phyloP scores from a whole-genome alignment of 2,888 invertebrate genomes.

The Pyrrhopygopsis socrates region DNA sequence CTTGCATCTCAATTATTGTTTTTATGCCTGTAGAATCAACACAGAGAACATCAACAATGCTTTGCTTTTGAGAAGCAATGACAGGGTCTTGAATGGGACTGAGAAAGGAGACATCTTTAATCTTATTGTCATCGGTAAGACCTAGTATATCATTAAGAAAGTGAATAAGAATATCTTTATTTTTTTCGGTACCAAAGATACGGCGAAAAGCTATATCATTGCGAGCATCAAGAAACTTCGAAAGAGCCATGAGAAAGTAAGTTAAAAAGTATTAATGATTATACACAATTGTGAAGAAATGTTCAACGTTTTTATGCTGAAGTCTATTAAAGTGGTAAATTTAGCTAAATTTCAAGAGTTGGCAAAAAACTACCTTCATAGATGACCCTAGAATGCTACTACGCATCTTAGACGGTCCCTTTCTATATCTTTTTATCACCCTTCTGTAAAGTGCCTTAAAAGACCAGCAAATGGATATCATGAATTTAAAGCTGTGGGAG shows the following conservation, averaged over 20 bases:
- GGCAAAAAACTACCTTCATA: constrained; percentile 36
- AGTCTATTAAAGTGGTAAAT: constrained; percentile 21
- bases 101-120: too few species aligned
- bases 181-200: too few species aligned
- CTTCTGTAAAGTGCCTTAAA: constrained; percentile 11
- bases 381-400: constrained; percentile 29
- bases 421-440: constrained; percentile 10
- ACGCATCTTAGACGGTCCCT: neutral
- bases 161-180: too few species aligned
- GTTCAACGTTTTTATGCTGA: constrained; percentile 19
- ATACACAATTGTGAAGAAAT: neutral
- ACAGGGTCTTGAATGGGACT: too few species aligned
- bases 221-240: too few species aligned
- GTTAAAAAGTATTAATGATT: too few species aligned
- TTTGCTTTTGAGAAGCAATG: constrained; percentile 84
- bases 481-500: too few species aligned
- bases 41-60: constrained; percentile 86
- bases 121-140: too few species aligned
- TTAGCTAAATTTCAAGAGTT: constrained; percentile 35
- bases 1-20: too few species aligned
- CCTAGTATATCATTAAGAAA: too few species aligned
- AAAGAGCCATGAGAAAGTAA: too few species aligned
- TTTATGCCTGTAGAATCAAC: constrained; percentile 80
- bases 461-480: neutral
- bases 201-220: too few species aligned